Base-by-base conservation (phyloP, 2,888 invertebrate genomes). In the Lissonota sp. region DNA sequence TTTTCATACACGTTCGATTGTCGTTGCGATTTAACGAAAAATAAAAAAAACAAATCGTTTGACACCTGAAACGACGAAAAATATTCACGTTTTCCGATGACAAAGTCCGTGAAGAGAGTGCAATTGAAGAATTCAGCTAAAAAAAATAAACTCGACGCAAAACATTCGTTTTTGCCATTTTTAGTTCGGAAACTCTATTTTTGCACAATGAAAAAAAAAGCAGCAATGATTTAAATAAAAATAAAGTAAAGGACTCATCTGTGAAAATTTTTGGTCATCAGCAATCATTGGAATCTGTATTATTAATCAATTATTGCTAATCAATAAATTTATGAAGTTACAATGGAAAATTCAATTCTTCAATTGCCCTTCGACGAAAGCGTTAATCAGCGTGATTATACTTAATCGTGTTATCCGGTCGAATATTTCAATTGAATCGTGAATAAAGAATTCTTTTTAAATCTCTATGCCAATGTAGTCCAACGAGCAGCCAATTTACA, bases 91-190 rank as follows among this genome's bases (percentile, higher is more conserved):
- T 6, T 14, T 53, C 79, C 42, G 69, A 78, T 79, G 66, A 84
- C 74, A 84, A 83, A 83, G 77, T 26, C 26, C 69, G 74, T 82
- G 42, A 55, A 46, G 81, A 79, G 70, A 80, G 40, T 69, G 60
- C 63, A 39, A 60, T 53, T 55, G 26, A 26, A 26, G 26, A 26
- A 26, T 26, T 26, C 26, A 26, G 26, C 26, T 26, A 42, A 14
- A 63, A n/a, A 62, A 62, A 51, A 26, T 7, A 49, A 26, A 39
- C 39, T 49, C 6, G 7, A 7, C 7, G 66, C 72, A 46, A 78
- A 51, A 64, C 58, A 57, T 64, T 70, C 60, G 62, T 53, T 14
- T 70, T 66, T 62, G 3, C 39, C 40, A 26, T 75, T 71, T 12
- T 64, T 69, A 74, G 10, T 71, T 66, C 40, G 53, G 14, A 46